Conservation (phyloP, 2,113 vertebrate genomes). For the Syngnathoides biaculeatus region DNA sequence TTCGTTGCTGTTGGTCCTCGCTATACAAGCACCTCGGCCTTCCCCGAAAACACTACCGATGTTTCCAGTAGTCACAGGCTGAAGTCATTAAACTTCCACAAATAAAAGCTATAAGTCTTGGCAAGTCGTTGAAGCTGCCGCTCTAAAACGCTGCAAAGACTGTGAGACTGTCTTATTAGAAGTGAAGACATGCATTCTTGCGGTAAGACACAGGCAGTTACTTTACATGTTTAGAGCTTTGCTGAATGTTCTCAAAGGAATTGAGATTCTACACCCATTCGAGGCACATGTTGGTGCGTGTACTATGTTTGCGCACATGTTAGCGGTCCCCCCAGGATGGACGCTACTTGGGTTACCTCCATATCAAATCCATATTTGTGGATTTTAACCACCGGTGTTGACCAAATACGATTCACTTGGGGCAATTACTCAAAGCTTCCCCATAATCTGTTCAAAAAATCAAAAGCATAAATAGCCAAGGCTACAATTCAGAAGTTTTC, state of each 20-base stretch:
- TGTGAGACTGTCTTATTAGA: conserved; percentile 65
- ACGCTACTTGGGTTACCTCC: conserved; percentile 45
- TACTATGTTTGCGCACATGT: conserved; percentile 8
- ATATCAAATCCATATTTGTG: conserved; percentile 23
- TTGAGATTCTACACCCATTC: conserved; percentile 68
- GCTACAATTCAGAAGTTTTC: conserved; percentile 4
- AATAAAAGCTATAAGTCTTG: conserved; percentile 70
- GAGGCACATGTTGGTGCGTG: conserved; percentile 58
- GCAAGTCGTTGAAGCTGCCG: conserved; percentile 53
- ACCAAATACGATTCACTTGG: not conserved
- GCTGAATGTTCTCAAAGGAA: conserved; percentile 69
- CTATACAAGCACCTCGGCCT: conserved; percentile 27
- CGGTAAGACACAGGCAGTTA: conserved; percentile 70
- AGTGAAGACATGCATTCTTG: conserved; percentile 66
- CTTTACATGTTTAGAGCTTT: conserved; percentile 69
- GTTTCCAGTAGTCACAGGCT: conserved; percentile 75
- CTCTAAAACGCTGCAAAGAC: conserved; percentile 51
- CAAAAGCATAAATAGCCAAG: not conserved
- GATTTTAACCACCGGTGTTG: not conserved
- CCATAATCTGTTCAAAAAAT: not conserved
- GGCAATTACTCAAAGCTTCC: not conserved
- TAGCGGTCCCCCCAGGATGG: conserved; percentile 48
- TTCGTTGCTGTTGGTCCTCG: conserved; percentile 23
- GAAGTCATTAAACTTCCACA: conserved; percentile 71
- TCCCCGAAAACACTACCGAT: conserved; percentile 49